These are phyloP conservation scores for Atopsyche davidsoni DNA, from an alignment of 1,140 invertebrate species.

Conservation along the genomic window DNA sequence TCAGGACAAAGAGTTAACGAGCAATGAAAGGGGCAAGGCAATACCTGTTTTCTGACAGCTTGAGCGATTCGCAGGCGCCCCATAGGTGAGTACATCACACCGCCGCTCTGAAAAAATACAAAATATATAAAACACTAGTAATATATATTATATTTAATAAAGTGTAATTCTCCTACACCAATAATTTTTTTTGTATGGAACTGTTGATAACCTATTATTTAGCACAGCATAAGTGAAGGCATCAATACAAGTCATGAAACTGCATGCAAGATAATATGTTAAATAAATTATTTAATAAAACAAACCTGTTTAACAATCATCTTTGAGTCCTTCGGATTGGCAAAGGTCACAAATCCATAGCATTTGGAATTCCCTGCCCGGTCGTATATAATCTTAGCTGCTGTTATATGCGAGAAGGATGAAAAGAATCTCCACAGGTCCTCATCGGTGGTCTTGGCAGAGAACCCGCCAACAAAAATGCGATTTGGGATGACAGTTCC, in stretches of 20 bases:
- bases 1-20: too few relatives aligned
- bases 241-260: neutral
- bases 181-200: too few relatives aligned
- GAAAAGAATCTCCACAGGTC: slow-evolving; percentile 79
- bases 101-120: slow-evolving; percentile 40
- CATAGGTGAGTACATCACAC: slow-evolving; percentile 48
- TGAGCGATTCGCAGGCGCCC: slow-evolving; percentile 45
- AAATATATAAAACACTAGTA: too few relatives aligned
- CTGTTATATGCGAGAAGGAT: slow-evolving; percentile 84
- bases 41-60: slow-evolving; percentile 47
- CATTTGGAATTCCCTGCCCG: slow-evolving; percentile 91
- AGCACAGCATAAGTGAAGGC: too few relatives aligned
- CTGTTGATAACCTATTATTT: too few relatives aligned
- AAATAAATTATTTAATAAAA: neutral
- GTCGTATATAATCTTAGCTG: slow-evolving; percentile 91
- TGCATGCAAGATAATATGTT: neutral
- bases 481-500: slow-evolving; percentile 84
- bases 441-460: slow-evolving; percentile 75
- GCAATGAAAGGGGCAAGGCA: neutral
- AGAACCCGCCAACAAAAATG: slow-evolving; percentile 93
- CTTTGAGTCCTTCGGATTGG: slow-evolving; percentile 43
- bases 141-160: too few relatives aligned
- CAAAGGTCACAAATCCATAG: slow-evolving; percentile 94
- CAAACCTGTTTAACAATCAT: slow-evolving; percentile 45
- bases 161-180: too few relatives aligned